Percentiles rank a stretch among this genome's conserved stretches.
Conservation (phyloP, 1,140 invertebrate species). For the Pinna nobilis region DNA sequence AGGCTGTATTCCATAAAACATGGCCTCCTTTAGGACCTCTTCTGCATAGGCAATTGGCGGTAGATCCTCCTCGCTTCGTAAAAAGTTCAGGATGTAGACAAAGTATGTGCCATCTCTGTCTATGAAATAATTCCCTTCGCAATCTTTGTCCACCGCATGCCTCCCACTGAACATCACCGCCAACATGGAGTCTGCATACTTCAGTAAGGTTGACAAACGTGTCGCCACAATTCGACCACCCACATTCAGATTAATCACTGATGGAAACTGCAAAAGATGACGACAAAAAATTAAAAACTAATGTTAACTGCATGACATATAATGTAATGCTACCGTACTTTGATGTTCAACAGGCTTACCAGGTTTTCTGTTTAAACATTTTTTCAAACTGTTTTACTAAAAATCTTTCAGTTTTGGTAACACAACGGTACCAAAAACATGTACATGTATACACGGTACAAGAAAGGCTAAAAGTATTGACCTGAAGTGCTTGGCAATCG, state of each 20-base stretch:
- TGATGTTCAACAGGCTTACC: no score
- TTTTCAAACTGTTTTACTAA: no score
- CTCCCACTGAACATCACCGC: slow-evolving; percentile 69
- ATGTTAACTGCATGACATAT: no score
- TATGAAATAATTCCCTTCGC: slow-evolving; percentile 68
- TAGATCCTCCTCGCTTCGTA: slow-evolving; percentile 49
- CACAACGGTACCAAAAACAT: no score
- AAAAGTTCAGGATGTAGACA: slow-evolving; percentile 55
- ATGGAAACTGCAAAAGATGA: slow-evolving; percentile 51
- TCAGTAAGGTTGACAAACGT: slow-evolving; percentile 60
- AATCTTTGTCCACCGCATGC: slow-evolving; percentile 58
- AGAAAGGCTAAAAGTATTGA: no score
- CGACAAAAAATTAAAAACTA: no score
- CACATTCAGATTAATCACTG: slow-evolving; percentile 68
- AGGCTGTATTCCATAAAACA: slow-evolving; percentile 53
- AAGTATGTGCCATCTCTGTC: slow-evolving; percentile 69
- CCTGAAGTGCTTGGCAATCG: no score
- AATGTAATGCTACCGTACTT: no score
- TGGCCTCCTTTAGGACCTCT: slow-evolving; percentile 50
- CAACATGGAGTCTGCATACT: slow-evolving; percentile 71
- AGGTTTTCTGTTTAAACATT: no score
- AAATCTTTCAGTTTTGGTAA: no score
- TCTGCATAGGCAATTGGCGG: slow-evolving; percentile 46
- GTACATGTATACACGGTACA: no score
- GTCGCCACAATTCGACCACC: slow-evolving; percentile 70